These are phyloP conservation scores for Drosophila diplacantha DNA, from an alignment of 2,888 invertebrate genomes.

Conservation along the genomic window DNA sequence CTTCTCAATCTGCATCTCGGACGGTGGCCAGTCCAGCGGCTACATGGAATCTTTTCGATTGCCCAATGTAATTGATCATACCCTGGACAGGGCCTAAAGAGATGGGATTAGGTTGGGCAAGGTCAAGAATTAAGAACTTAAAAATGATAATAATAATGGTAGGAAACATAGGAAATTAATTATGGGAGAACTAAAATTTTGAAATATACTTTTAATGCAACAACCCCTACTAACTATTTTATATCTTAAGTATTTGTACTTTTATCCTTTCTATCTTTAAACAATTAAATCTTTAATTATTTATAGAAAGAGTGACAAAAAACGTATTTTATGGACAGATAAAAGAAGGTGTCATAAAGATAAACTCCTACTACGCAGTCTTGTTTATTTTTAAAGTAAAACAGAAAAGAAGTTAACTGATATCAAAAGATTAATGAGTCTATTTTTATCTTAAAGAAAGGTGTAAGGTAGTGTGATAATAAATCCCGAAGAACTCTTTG, in stretches of 20 bases:
- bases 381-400: not conserved
- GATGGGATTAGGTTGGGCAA: not conserved
- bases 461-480: too few relatives aligned
- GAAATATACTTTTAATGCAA: not conserved
- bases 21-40: slow-evolving; percentile 28
- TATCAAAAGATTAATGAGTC: not conserved
- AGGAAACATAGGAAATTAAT: not conserved
- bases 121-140: not conserved
- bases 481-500: not conserved
- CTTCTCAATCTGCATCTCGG: slow-evolving; percentile 27
- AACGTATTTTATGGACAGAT: too few relatives aligned
- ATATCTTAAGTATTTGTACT: not conserved
- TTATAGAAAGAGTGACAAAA: too few relatives aligned
- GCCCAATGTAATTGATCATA: slow-evolving; percentile 39
- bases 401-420: not conserved
- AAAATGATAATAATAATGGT: too few relatives aligned
- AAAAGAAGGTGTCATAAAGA: not conserved
- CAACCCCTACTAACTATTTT: not conserved
- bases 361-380: not conserved
- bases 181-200: not conserved
- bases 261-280: too few relatives aligned
- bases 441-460: not conserved
- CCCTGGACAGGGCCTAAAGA: slow-evolving; percentile 4
- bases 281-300: too few relatives aligned
- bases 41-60: slow-evolving; percentile 37